These are phyloP conservation scores for Drosophila novamexicana DNA, from an alignment of 1,140 invertebrate genomes.

Conservation along the genomic window DNA sequence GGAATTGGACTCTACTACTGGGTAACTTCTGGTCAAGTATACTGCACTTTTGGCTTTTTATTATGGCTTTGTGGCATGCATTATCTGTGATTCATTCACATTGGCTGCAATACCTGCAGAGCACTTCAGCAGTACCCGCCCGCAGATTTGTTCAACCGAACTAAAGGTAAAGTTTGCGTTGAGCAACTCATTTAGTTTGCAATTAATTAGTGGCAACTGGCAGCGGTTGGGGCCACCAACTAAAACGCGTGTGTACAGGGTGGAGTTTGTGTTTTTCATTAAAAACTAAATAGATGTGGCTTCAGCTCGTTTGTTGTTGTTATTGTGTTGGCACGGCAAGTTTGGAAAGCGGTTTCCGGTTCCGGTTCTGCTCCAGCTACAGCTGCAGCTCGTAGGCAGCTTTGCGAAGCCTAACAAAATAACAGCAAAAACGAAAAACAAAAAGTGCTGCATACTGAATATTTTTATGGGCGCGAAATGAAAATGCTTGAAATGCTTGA, in stretches of 20 bases:
- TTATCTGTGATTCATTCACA: conserved; percentile 1
- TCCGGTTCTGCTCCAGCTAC: conserved; percentile 8
- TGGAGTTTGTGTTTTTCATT: conserved; percentile 77
- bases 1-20: background rate
- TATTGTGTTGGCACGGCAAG: conserved; percentile 7
- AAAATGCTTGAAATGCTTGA: conserved; percentile 81
- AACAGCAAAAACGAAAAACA: background rate
- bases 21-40: background rate
- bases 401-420: background rate
- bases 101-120: background rate
- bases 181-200: conserved; percentile 76
- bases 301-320: conserved; percentile 10
- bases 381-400: background rate
- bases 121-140: too few relatives aligned
- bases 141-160: conserved; percentile 20
- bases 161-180: conserved; percentile 60
- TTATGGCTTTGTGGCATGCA: conserved; percentile 4
- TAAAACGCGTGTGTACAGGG: conserved; percentile 4
- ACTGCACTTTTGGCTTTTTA: too few relatives aligned
- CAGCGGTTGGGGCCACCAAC: conserved; percentile 7
- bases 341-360: conserved; percentile 49
- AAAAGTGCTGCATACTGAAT: conserved; percentile 32
- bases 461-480: conserved; percentile 71
- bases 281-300: conserved; percentile 73
- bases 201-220: conserved; percentile 73